Evolutionary conservation across 2,888 invertebrate genomes (phyloP).

Genomic region (Ichneumoninae sp.): DNA sequence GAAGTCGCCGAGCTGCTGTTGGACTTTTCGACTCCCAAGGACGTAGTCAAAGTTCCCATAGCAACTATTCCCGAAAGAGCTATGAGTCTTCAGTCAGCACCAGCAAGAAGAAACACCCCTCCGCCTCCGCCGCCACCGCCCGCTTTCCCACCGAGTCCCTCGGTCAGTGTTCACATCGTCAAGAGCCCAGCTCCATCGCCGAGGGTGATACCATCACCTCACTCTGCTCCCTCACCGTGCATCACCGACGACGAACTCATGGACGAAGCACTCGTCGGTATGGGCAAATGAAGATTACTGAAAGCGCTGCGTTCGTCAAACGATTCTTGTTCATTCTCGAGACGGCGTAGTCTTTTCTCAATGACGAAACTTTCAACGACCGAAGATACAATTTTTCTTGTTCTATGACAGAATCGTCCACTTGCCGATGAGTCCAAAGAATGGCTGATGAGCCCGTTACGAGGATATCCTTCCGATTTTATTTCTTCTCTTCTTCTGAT

Average conservation of each 20-base stretch:
- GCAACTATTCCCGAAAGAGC: conserved; percentile 86
- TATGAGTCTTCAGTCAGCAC: conserved; percentile 85
- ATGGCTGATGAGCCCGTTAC: neutral
- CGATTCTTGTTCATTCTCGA: neutral
- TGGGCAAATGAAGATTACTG: conserved; percentile 88
- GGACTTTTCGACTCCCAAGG: conserved; percentile 88
- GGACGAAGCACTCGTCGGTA: conserved; percentile 93
- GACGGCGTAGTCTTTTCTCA: conserved; percentile 49
- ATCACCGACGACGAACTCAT: conserved; percentile 96
- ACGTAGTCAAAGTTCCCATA: conserved; percentile 82
- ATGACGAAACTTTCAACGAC: neutral
- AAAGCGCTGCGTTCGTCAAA: conserved; percentile 69
- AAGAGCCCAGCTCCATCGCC: conserved; percentile 92
- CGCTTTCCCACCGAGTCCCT: conserved; percentile 87
- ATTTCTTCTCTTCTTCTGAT: conserved; percentile 17
- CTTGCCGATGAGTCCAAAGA: conserved; percentile 16
- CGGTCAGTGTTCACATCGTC: conserved; percentile 91
- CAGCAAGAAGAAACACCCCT: conserved; percentile 82
- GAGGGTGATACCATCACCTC: conserved; percentile 88
- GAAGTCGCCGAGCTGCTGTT: conserved; percentile 89
- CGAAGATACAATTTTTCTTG: neutral
- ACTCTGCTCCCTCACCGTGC: conserved; percentile 91
- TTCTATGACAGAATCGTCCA: neutral
- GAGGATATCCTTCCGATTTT: conserved; percentile 10
- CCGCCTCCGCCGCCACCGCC: conserved; percentile 81